Conservation (phyloP, 2,797 vertebrate genomes). For the Enteromius mattozi region DNA sequence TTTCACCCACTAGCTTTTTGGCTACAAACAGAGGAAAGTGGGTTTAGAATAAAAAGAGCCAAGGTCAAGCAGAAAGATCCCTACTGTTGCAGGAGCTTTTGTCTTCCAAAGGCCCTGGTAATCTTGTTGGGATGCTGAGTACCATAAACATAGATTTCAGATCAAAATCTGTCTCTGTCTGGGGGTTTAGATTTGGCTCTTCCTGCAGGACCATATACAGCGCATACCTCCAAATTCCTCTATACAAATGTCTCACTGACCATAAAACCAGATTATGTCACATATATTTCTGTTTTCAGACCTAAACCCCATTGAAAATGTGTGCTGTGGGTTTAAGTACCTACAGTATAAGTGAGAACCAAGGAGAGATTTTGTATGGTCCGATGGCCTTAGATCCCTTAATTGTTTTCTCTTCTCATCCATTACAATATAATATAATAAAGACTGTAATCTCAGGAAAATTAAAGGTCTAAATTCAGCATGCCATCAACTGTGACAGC, state of each 20-base stretch:
- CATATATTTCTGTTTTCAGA: background rate
- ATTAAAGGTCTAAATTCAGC: background rate
- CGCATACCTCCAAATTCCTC: background rate
- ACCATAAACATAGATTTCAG: constrained; percentile 38
- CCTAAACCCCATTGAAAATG: background rate
- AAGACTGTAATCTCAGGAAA: constrained; percentile 5
- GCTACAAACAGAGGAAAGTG: constrained; percentile 21
- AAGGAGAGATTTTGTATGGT: background rate
- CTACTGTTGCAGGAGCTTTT: constrained; percentile 12
- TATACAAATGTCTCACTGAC: background rate
- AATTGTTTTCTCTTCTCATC: constrained; percentile 25
- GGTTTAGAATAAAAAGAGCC: constrained; percentile 37
- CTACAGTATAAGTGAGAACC: background rate
- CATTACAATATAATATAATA: constrained; percentile 26
- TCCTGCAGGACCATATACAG: constrained; percentile 26
- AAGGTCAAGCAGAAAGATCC: constrained; percentile 11
- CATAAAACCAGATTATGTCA: background rate
- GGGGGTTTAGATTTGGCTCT: background rate
- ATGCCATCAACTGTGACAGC: background rate
- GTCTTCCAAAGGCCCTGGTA: constrained; percentile 23
- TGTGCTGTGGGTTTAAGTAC: background rate
- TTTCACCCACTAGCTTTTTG: constrained; percentile 22
- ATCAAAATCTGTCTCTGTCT: constrained; percentile 26
- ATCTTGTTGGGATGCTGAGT: constrained; percentile 13
- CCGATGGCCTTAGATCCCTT: background rate